These are phyloP conservation scores for Agrotis puta DNA, from an alignment of 2,888 invertebrate genomes.

Conservation along the genomic window DNA sequence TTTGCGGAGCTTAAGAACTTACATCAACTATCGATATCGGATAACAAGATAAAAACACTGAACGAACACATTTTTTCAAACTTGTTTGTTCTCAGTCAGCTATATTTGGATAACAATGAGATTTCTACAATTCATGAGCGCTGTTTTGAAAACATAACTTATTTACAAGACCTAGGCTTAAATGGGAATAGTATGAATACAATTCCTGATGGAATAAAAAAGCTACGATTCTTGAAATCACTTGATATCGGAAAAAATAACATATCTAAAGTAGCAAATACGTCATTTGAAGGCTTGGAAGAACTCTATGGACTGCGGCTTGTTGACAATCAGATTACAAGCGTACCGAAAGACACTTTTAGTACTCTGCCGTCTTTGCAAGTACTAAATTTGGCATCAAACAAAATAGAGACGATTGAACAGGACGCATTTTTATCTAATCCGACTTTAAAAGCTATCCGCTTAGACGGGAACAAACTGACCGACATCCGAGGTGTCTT, in stretches of 20 bases:
- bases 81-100: constrained; percentile 93
- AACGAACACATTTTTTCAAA: constrained; percentile 94
- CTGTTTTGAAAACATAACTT: constrained; percentile 94
- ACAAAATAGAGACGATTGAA: constrained; percentile 94
- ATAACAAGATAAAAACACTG: constrained; percentile 93
- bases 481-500: constrained; percentile 95
- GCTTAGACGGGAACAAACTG: constrained; percentile 94
- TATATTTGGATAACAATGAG: constrained; percentile 94
- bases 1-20: constrained; percentile 94
- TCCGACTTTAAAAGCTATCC: constrained; percentile 93
- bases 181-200: constrained; percentile 93
- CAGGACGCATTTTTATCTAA: constrained; percentile 94
- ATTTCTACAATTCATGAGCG: constrained; percentile 92
- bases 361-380: constrained; percentile 93
- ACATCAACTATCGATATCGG: constrained; percentile 93
- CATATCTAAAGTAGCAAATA: constrained; percentile 93
- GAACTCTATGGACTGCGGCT: constrained; percentile 94
- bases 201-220: constrained; percentile 93
- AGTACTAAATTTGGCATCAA: constrained; percentile 95
- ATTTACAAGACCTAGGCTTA: constrained; percentile 94
- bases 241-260: constrained; percentile 96
- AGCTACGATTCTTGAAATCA: constrained; percentile 93
- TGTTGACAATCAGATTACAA: constrained; percentile 94
- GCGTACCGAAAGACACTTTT: constrained; percentile 94
- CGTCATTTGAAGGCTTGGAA: constrained; percentile 94